Base-by-base conservation (phyloP, 2,113 vertebrate species). In the Neodon shergylaensis region DNA sequence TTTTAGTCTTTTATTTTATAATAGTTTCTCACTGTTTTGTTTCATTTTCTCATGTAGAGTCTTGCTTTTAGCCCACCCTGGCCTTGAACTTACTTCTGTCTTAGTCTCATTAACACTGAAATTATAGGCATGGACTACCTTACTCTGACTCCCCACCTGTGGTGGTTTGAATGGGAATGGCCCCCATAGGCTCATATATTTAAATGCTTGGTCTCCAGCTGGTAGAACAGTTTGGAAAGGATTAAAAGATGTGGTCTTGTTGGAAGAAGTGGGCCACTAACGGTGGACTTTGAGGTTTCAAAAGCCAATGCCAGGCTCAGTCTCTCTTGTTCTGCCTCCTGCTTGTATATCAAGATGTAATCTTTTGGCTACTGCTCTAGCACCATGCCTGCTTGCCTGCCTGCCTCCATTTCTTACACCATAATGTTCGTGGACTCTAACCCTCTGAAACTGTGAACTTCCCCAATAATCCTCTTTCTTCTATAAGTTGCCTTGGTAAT, bases 1-100 rank as follows among this genome's bases (percentile, higher is more conserved):
- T 91, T 13, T 89, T 10, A 73, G 49, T 77, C 33, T 94, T 92
- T 89, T 77, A 90, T 92, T 92, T 95, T 81, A 89, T 44, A 93
- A 81, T 88, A 76, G 42, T 82, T 97, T 11, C 49, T 47, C 7
- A 58, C 49, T 33, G 10, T 70, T 87, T 85, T 52, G 26, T n/a
- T 77, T 93, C 58, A 10, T 87, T 68, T 63, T 63, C 58, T 61
- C n/a, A 76, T 31, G 14, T 4, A 76, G 39, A 17, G 28, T 68
- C 39, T 76, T 58, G 36, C 12, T 76, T 88, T 39, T 58, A 39
- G 13, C 66, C 47, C 39, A 89, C 13, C 5, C 72, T 89, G 52
- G 13, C 72, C 26, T 89, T 44, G 9, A 90, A 63, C 3, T 90
- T 63, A 42, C 28, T 33, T 19, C 31, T 63, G 7, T 36, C 39